Evolutionary conservation across 1,140 invertebrate genomes (phyloP).

Genomic region (Hypsibius dujardini): DNA sequence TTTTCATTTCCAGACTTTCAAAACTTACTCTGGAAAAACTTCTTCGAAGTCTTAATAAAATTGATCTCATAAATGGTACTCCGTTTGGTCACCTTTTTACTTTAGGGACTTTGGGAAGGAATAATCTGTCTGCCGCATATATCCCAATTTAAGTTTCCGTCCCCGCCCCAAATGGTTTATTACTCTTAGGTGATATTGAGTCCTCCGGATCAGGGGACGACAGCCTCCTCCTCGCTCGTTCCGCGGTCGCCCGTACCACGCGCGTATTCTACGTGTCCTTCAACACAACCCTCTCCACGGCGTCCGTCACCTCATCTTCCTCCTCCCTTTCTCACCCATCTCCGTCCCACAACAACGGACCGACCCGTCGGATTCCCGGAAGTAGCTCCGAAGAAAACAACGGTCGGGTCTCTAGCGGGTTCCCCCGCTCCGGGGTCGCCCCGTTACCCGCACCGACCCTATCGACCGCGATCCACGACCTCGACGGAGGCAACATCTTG

Average conservation of each 20-base stretch:
- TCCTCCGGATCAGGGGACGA: background rate
- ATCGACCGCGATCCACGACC: background rate
- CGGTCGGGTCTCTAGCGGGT: background rate
- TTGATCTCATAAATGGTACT: no score
- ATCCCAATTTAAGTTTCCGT: no score
- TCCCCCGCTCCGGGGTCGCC: background rate
- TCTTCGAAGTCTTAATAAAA: no score
- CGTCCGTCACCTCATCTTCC: background rate
- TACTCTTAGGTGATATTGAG: slow-evolving; percentile 1
- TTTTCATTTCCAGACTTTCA: no score
- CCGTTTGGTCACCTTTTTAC: no score
- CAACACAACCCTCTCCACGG: background rate
- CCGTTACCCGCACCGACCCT: background rate
- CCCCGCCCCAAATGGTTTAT: background rate
- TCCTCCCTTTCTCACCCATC: no score
- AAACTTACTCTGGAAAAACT: no score
- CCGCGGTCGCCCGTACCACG: background rate
- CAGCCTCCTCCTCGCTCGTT: background rate
- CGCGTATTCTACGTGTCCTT: slow-evolving; percentile 1
- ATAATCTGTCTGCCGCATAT: no score
- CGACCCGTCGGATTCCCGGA: no score
- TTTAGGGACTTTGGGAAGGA: no score
- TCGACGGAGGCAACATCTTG: background rate
- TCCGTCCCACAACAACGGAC: no score
- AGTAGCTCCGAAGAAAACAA: background rate